These are phyloP conservation scores for Rousettus leschenaultii DNA, from an alignment of 2,113 vertebrate species.

Conservation along the genomic window DNA sequence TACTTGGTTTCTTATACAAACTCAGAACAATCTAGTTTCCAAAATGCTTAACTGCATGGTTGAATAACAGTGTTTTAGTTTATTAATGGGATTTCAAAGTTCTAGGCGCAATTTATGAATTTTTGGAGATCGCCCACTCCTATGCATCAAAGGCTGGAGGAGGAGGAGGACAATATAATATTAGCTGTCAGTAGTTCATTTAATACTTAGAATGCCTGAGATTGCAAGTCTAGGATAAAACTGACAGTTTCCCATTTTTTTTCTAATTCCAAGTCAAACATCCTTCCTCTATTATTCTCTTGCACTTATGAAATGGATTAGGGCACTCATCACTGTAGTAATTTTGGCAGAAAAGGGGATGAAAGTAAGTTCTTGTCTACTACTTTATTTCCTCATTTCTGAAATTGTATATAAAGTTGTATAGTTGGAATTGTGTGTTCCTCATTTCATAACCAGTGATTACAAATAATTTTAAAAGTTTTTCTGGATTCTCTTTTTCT, in stretches of 20 bases:
- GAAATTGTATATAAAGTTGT: conserved; percentile 4
- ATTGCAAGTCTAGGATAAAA: neutral
- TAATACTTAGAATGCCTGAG: neutral
- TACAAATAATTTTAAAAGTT: neutral
- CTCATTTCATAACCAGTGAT: neutral
- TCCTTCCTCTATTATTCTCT: neutral
- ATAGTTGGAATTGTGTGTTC: neutral
- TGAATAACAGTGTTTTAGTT: neutral
- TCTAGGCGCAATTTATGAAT: neutral
- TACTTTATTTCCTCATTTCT: neutral
- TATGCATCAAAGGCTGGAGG: neutral
- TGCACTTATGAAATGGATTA: neutral
- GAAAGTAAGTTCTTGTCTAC: neutral
- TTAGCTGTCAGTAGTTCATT: neutral
- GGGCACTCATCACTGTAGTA: neutral
- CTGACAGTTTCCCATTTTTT: neutral
- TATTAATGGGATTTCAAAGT: neutral
- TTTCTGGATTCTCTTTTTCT: neutral
- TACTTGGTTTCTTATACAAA: neutral
- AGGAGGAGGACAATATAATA: neutral
- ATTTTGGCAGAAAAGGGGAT: neutral
- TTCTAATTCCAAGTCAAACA: neutral
- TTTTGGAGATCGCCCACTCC: neutral
- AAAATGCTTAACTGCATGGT: neutral
- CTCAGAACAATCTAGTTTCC: neutral